Base-by-base conservation (phyloP, 2,888 invertebrate genomes). In the Machimus rusticus region DNA sequence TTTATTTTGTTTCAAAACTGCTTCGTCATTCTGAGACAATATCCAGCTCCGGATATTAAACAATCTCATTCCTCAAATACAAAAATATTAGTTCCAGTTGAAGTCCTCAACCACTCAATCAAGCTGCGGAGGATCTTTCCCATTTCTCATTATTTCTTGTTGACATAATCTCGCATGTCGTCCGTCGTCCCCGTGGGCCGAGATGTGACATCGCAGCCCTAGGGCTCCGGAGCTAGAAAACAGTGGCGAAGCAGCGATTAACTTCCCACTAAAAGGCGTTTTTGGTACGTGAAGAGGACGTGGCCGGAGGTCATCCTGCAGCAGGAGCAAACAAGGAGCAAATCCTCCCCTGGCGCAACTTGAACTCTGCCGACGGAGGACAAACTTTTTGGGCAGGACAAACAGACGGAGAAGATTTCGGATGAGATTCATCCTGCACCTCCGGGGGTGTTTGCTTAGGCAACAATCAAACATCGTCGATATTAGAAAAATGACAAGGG, bases 381-480 rank as follows among this genome's bases (percentile, higher is more conserved):
- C 85, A 87, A 86, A 66, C 74, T 88, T 87, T 84, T 28, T 57
- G 28, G 23, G 87, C 79, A 77, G 46, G 14, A 66, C 85, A 88
- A 88, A 88, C 85, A 88, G 78, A 88, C n/a, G 87, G 87, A 28
- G 55, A 16, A 55, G 16, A 66, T 23, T 34, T 86, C 84, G 23
- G 74, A 51, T 16, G n/a, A n/a, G 66, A 84, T 39, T 43, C 34
- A 78, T 74, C 76, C 66, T 12, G 23, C 66, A 28, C 23, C 23
- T 51, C 51, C 55, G 28, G 34, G 74, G 77, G 34, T 88, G 81
- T 88, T 88, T 87, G 87, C 74, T 82, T 86, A 88, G 86, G 88
- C 87, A 46, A 86, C 86, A 88, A 88, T 88, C 88, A 88, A 88
- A 88, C 82, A 88, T 87, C 55, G 81, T 28, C 81, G 81, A 88